phyloP scores from a whole-genome alignment of 2,113 vertebrate genomes.

The Entomyzon cyanotis region DNA sequence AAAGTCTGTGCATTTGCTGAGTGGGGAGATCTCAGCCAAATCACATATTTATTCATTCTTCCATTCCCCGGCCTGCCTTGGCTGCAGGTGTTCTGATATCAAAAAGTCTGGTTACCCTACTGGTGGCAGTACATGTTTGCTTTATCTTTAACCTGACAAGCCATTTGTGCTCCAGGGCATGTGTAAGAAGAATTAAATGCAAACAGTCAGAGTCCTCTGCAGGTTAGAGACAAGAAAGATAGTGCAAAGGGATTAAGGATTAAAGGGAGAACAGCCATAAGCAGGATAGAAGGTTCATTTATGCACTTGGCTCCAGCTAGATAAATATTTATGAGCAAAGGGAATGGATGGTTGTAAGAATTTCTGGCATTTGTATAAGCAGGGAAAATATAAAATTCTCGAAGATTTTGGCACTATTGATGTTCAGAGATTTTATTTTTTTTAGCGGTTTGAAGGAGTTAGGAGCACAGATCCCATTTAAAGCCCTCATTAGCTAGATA shows the following conservation, averaged over 20 bases:
- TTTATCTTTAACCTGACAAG: conserved; percentile 72
- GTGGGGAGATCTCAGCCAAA: neutral
- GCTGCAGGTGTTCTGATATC: conserved; percentile 38
- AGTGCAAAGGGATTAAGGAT: conserved; percentile 72
- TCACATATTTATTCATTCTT: neutral
- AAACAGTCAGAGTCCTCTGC: conserved; percentile 67
- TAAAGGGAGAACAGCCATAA: conserved; percentile 64
- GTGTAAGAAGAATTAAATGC: conserved; percentile 72
- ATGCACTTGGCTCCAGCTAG: conserved; percentile 49
- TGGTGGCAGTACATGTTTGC: conserved; percentile 57
- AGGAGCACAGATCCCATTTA: neutral
- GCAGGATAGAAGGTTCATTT: conserved; percentile 42
- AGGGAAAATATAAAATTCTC: neutral
- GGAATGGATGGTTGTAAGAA: conserved; percentile 28
- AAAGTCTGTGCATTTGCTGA: neutral
- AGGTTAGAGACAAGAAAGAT: conserved; percentile 69
- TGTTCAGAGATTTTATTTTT: neutral
- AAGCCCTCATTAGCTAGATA: neutral
- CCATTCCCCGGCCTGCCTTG: neutral
- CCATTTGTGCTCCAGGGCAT: conserved; percentile 68
- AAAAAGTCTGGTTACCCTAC: conserved; percentile 30
- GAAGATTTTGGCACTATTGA: conserved; percentile 3
- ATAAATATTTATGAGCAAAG: conserved; percentile 69
- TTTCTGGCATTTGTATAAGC: conserved; percentile 1
- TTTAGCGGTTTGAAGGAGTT: neutral